Base-by-base conservation (phyloP, 2,113 vertebrate species). In the Serinus canaria region DNA sequence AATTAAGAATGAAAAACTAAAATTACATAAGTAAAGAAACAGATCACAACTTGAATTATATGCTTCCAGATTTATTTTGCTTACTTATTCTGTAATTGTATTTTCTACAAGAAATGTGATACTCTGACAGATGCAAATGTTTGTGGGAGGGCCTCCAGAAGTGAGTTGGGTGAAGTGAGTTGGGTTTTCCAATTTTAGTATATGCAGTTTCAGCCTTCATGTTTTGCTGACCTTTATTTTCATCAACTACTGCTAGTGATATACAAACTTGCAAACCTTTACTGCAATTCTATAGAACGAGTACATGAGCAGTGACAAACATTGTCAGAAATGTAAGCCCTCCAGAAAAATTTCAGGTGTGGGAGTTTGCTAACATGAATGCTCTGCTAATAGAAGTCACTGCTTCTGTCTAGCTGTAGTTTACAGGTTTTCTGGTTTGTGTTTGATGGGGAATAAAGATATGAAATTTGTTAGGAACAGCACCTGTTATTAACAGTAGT, bases 151-250 rank as follows among this genome's bases (percentile, higher is more conserved):
- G 25, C 25, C 9, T 79, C 12, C 20, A 83, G 72, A 69, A 73
- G 4, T 41, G 22, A 85, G 27, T 21, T 55, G 22, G 27, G 20
- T 69, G 41, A 73, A 89, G 25, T 41, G 28, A 74, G 41, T 41
- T 0, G 0, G 8, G 15, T 72, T 89, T 84, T 91, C 73, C 23
- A 28, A 56, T 92, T 78, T 91, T 87, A 67, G 4, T 47, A 35
- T 17, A 39, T 21, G 39, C 15, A 27, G 15, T 93, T 79, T 85
- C 55, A 93, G 37, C 37, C 41, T 76, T 87, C 17, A 12, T n/a
- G 6, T 82, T 94, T 91, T 85, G 30, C 62, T 92, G 59, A 72
- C 31, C 20, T 94, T 94, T 75, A 50, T 75, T 90, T 80, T 86
- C 49, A 39, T 30, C 15, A 43, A 5, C 23, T 81, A 19, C 37